These are phyloP conservation scores for Sapayoa aenigma DNA, from an alignment of 2,113 vertebrate species.

Conservation along the genomic window DNA sequence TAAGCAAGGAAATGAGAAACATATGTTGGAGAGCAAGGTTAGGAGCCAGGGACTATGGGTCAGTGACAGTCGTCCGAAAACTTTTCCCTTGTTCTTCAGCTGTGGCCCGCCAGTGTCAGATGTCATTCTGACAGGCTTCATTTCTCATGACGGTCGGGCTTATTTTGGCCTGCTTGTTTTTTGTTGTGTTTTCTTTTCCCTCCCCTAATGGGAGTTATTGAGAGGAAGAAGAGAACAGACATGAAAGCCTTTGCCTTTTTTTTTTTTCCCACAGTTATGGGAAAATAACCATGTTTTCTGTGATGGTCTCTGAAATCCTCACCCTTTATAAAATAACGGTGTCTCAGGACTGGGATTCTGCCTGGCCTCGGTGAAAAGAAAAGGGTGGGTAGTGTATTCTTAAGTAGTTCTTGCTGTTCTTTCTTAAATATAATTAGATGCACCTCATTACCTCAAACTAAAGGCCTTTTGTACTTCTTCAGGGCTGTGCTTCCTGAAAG, in stretches of 20 bases:
- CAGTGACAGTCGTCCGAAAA: slow-evolving; percentile 77
- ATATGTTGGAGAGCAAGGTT: slow-evolving; percentile 79
- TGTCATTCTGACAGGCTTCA: slow-evolving; percentile 73
- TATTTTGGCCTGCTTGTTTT: slow-evolving; percentile 53
- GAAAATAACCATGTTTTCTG: slow-evolving; percentile 90
- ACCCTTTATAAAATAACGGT: slow-evolving; percentile 77
- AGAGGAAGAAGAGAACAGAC: slow-evolving; percentile 59
- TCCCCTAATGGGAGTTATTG: slow-evolving; percentile 61
- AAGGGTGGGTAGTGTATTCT: slow-evolving; percentile 54
- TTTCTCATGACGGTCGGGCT: slow-evolving; percentile 81
- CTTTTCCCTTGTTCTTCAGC: slow-evolving; percentile 81
- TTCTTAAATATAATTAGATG: slow-evolving; percentile 80
- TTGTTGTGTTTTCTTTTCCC: background rate
- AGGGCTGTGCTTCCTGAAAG: slow-evolving; percentile 66
- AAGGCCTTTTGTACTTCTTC: slow-evolving; percentile 75
- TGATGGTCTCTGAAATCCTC: slow-evolving; percentile 86
- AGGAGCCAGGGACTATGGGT: slow-evolving; percentile 80
- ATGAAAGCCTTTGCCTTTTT: slow-evolving; percentile 53
- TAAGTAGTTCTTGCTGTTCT: slow-evolving; percentile 71
- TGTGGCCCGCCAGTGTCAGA: slow-evolving; percentile 79
- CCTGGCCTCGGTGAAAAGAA: slow-evolving; percentile 65
- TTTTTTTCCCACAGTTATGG: slow-evolving; percentile 81
- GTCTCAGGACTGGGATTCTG: slow-evolving; percentile 58
- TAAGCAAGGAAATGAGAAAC: slow-evolving; percentile 85
- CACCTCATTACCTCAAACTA: slow-evolving; percentile 78